Percentiles rank a stretch among this genome's conserved stretches.
These are phyloP conservation scores for Heterodera filipjevi DNA, from an alignment of 2,888 invertebrate species.

Conservation along the genomic window DNA sequence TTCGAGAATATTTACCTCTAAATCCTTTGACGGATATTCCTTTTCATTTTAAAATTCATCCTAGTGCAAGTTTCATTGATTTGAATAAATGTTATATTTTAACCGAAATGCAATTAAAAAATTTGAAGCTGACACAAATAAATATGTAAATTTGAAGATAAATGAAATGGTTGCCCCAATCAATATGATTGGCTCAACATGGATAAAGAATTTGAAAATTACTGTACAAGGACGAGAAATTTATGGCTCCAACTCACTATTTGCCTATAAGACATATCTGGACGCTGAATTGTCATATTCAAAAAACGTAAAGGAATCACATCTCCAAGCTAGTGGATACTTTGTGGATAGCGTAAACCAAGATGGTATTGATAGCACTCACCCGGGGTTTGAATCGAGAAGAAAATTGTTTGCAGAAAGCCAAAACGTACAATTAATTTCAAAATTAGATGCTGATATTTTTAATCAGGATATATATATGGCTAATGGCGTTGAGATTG, in stretches of 20 bases:
- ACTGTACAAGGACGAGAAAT: not conserved
- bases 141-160: not conserved
- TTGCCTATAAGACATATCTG: not conserved
- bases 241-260: not conserved
- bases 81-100: not conserved
- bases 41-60: constrained; percentile 19
- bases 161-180: not conserved
- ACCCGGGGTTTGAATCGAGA: not conserved
- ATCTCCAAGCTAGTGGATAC: not conserved
- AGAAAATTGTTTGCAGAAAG: not conserved
- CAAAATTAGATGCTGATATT: constrained; percentile 1
- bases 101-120: constrained; percentile 5
- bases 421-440: not conserved
- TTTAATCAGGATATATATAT: constrained; percentile 1
- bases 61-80: constrained; percentile 12
- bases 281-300: not conserved
- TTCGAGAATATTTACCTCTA: constrained; percentile 10
- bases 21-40: constrained; percentile 20
- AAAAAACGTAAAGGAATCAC: not conserved
- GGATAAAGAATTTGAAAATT: not conserved
- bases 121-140: too few species aligned
- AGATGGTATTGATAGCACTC: too few species aligned
- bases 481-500: not conserved
- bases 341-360: not conserved
- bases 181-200: not conserved